Evolutionary conservation across 2,797 vertebrate genomes (phyloP), one percentile per base, ranked within the genome.

Genomic region (Sebastes vulpes): DNA sequence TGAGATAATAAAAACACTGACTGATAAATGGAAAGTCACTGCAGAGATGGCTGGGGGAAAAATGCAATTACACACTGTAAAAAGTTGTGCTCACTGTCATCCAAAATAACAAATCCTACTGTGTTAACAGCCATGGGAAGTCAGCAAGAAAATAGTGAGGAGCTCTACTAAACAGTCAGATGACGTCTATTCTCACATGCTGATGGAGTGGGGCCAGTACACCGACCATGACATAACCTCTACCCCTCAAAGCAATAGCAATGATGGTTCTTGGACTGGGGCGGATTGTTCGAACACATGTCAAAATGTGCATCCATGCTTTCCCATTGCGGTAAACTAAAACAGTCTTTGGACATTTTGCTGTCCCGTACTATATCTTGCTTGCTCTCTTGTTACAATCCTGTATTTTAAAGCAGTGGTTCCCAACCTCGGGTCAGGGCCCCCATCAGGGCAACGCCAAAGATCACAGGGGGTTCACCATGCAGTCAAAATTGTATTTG

Each of bases 201-300:
- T 99, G 81, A 97, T 95, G 80, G 97, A 96, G 3, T 99, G 98
- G 98, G 98, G 98, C 16, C 98, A 99, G 82, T 99, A 98, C 73
- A 96, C 98, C 4, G 96, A 92, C 86, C 98, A 99, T 5, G 98
- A 99, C 87, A 91, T 99, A 2, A 92, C 97, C 14, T 97, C 98
- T 65, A 99, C 98, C 2, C 98, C 98, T 1, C 98, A 99, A 88
- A 98, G 95, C 86, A 84, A 87, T 29, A 91, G 88, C 32, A 87
- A 25, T 23, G 74, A 79, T 0, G n/a, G 85, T 0, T 91, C 93
- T 46, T 58, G 80, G 35, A 89, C 67, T 1, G 89, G 89, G 4
- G 53, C 21, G 0, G 92, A 97, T 58, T 99, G 98, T 82, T 82
- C 92, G 20, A 83, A 23, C 23, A 94, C 90, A 0, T 98, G 97